Conservation (phyloP, 1,140 invertebrate species). For the Drosophila navojoa region DNA sequence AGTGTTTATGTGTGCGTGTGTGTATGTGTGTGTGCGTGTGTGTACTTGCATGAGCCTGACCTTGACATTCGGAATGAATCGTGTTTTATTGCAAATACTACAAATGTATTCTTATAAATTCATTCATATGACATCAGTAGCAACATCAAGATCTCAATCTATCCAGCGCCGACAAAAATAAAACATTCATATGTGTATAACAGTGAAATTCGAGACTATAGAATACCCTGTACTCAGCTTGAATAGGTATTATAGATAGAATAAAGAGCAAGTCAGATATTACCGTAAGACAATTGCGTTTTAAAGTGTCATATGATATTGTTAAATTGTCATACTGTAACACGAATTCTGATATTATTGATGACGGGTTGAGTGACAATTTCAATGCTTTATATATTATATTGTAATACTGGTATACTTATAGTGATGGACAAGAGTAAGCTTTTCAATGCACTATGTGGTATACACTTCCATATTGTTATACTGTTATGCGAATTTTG, state of each 20-base stretch:
- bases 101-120: constrained; percentile 33
- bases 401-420: background rate
- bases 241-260: background rate
- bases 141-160: constrained; percentile 29
- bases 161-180: background rate
- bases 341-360: no score
- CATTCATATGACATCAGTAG: constrained; percentile 19
- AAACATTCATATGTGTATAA: background rate
- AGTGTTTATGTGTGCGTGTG: background rate
- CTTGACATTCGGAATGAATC: constrained; percentile 36
- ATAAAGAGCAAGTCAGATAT: background rate
- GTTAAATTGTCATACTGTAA: background rate
- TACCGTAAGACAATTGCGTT: no score
- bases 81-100: constrained; percentile 15
- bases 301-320: background rate
- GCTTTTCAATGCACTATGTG: no score
- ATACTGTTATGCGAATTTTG: no score
- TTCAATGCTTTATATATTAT: background rate
- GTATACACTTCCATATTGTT: no score
- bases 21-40: constrained; percentile 1
- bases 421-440: no score
- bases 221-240: background rate
- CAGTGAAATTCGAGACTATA: background rate
- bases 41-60: constrained; percentile 7
- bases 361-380: no score